Base-by-base conservation (phyloP, 2,888 invertebrate genomes). In the Latheticus oryzae region DNA sequence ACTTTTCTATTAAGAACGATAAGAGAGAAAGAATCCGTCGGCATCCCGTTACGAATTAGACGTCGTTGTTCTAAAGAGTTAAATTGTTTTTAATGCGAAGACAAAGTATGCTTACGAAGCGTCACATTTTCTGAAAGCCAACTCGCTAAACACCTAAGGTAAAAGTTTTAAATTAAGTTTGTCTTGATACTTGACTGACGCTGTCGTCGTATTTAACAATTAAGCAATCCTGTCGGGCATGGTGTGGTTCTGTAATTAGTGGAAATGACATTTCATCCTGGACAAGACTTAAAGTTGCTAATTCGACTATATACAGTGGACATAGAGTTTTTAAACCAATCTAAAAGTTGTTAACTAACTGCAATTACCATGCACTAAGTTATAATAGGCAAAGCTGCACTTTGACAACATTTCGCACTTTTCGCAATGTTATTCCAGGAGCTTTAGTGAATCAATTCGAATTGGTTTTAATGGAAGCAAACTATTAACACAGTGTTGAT, bases 151-250 rank as follows among this genome's bases (percentile, higher is more conserved):
- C 63, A 61, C 62, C 64, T 62, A 55, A 42, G 38, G 60, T 53
- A 32, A 67, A 71, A 70, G 62, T 72, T 70, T 65, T 63, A 68
- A 71, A 72, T 69, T 67, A 66, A 65, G 69, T 72, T 71, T 67
- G 63, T 62, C 62, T 58, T 65, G 68, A 67, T 68, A 65, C 66
- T 71, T 71, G 72, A 72, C 63, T 70, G 73, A 70, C 72, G 63
- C 65, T 63, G 65, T 65, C 66, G 64, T 64, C 69, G 68, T 71
- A 69, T 69, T 68, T 68, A 71, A 71, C 70, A 71, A 73, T 71
- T 72, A 72, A 67, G 45, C 45, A 21, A 11, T 8, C 30, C 12
- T 45, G 65, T 19, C 37, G 19, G 9, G 24, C 43, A 15, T 33
- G 63, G 55, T 59, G 62, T 54, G 60, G 56, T 58, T 54, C 63